phyloP scores from a whole-genome alignment of 1,140 invertebrate species.

The Hycleus cichorii region DNA sequence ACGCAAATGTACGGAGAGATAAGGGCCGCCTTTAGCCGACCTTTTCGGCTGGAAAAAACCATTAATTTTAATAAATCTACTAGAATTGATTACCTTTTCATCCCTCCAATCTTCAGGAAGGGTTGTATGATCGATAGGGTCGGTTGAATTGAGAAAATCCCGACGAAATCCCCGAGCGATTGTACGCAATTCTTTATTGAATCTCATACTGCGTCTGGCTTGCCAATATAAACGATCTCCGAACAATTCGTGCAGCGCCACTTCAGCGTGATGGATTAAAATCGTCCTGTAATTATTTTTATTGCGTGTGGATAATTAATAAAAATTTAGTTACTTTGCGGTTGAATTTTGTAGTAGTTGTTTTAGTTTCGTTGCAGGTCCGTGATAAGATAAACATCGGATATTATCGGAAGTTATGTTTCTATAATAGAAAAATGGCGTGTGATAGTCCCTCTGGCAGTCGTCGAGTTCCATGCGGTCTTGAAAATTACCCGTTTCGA shows the following conservation, averaged over 20 bases:
- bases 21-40: conserved; percentile 61
- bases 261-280: conserved; percentile 82
- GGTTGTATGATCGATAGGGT: conserved; percentile 53
- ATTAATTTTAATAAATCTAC: no score
- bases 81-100: conserved; percentile 47
- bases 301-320: background rate
- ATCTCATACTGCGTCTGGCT: conserved; percentile 85
- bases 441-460: conserved; percentile 43
- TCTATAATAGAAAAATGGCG: conserved; percentile 45
- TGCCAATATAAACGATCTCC: conserved; percentile 78
- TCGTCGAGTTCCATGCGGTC: conserved; percentile 68
- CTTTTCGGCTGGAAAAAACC: conserved; percentile 38
- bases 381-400: conserved; percentile 79
- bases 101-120: conserved; percentile 53
- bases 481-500: conserved; percentile 69
- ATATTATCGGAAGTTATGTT: conserved; percentile 60
- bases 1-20: conserved; percentile 74
- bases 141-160: conserved; percentile 59
- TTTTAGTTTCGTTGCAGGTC: conserved; percentile 58
- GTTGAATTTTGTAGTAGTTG: conserved; percentile 45
- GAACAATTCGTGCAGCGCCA: conserved; percentile 79
- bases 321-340: conserved; percentile 28
- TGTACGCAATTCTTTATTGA: conserved; percentile 60
- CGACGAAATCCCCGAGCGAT: conserved; percentile 66
- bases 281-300: conserved; percentile 47